A percentile compares a stretch with the other conserved stretches of the same genome.
Conservation (phyloP, 2,797 vertebrate genomes). For the Fundulus diaphanus region DNA sequence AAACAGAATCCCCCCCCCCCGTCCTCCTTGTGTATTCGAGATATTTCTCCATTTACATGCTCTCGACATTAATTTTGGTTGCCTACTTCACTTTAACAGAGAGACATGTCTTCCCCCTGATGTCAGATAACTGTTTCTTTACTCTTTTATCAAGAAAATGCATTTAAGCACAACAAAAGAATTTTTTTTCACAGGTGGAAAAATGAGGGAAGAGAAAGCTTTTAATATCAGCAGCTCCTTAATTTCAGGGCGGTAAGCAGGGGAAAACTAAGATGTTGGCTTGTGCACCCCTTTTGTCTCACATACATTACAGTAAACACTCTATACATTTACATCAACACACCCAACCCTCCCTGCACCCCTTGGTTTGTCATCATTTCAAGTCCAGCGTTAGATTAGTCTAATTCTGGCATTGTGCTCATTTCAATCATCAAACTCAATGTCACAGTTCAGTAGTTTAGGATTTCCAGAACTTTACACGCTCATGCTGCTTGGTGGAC, state of each 20-base stretch:
- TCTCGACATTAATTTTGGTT: constrained; percentile 44
- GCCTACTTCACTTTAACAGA: constrained; percentile 26
- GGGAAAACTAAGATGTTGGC: constrained; percentile 50
- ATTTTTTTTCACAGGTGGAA: constrained; percentile 35
- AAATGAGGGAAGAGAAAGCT: constrained; percentile 32
- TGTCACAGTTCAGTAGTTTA: constrained; percentile 84
- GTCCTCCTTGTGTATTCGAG: constrained; percentile 24
- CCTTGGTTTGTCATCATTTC: constrained; percentile 63
- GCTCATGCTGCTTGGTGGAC: constrained; percentile 69
- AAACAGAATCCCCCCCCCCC: constrained; percentile 39
- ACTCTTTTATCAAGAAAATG: constrained; percentile 39
- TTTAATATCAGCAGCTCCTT: constrained; percentile 53
- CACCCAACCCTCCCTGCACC: constrained; percentile 37
- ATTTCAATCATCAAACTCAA: constrained; percentile 74
- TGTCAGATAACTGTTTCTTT: constrained; percentile 36
- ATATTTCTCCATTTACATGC: constrained; percentile 29
- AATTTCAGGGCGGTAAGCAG: constrained; percentile 33
- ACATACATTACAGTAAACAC: constrained; percentile 43
- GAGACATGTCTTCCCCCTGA: constrained; percentile 8
- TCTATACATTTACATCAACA: constrained; percentile 57
- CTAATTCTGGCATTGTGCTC: constrained; percentile 72
- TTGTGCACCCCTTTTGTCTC: constrained; percentile 56
- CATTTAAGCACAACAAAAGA: constrained; percentile 59
- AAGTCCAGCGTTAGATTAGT: constrained; percentile 71
- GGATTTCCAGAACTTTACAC: constrained; percentile 80